A percentile compares a stretch with the other conserved stretches of the same genome.
phyloP scores from a whole-genome alignment of 2,797 vertebrate genomes.

The Microchirus variegatus region DNA sequence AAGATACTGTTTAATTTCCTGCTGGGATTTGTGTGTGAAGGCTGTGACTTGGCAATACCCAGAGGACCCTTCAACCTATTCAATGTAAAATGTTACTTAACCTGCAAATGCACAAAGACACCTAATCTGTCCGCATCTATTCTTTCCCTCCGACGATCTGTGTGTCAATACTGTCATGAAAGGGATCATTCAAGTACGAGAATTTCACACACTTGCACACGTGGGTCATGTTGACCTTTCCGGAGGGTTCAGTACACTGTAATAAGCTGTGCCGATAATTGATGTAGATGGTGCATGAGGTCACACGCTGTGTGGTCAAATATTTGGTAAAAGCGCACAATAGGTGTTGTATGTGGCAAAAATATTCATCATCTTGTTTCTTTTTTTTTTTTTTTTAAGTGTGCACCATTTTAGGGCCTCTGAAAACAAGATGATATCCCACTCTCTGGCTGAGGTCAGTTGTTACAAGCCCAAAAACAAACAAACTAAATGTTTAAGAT shows the following conservation, averaged over 20 bases:
- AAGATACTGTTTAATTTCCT: slow-evolving; percentile 27
- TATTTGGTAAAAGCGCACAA: slow-evolving; percentile 18
- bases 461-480: no score
- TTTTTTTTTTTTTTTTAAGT: background rate
- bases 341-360: slow-evolving; percentile 23
- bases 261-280: slow-evolving; percentile 38
- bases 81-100: slow-evolving; percentile 48
- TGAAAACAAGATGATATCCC: slow-evolving; percentile 16
- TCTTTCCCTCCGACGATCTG: slow-evolving; percentile 32
- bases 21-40: slow-evolving; percentile 23
- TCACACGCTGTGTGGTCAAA: slow-evolving; percentile 20
- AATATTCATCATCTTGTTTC: slow-evolving; percentile 15
- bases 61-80: slow-evolving; percentile 62
- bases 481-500: no score
- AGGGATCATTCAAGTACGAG: slow-evolving; percentile 56
- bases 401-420: slow-evolving; percentile 19
- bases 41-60: slow-evolving; percentile 35
- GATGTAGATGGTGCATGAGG: slow-evolving; percentile 5
- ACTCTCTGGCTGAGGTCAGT: no score
- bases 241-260: slow-evolving; percentile 22
- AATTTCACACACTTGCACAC: slow-evolving; percentile 34
- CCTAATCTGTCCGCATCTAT: slow-evolving; percentile 45
- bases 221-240: slow-evolving; percentile 58
- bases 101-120: slow-evolving; percentile 13
- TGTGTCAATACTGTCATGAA: slow-evolving; percentile 51